Evolutionary conservation across 92 coral and sea anemone genomes (phyloP).

Genomic region (Porites lobata): DNA sequence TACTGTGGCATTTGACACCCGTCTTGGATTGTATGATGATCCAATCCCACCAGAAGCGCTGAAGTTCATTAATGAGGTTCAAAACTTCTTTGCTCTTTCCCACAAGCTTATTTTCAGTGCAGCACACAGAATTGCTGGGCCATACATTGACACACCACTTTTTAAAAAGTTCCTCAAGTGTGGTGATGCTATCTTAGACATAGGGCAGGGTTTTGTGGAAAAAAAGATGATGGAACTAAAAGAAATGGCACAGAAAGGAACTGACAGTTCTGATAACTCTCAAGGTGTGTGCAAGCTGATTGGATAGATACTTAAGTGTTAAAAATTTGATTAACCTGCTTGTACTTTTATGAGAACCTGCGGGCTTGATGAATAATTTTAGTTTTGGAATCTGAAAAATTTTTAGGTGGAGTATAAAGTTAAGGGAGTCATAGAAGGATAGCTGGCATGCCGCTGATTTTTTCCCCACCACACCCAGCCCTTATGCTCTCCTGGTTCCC

Average conservation of each 20-base stretch:
- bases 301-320: too few relatives aligned
- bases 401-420: too few relatives aligned
- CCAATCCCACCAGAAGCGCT: constrained; percentile 41
- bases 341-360: too few relatives aligned
- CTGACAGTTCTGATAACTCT: constrained; percentile 21
- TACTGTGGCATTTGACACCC: constrained; percentile 36
- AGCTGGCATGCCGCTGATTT: too few relatives aligned
- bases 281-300: constrained; percentile 7
- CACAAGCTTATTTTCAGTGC: constrained; percentile 52
- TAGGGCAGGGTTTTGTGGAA: constrained; percentile 60
- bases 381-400: too few relatives aligned
- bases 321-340: too few relatives aligned
- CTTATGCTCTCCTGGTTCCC: too few relatives aligned
- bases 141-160: constrained; percentile 29
- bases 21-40: constrained; percentile 13
- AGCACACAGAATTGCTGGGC: background rate
- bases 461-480: too few relatives aligned
- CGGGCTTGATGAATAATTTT: too few relatives aligned
- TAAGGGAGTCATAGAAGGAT: too few relatives aligned
- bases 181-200: constrained; percentile 34
- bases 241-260: constrained; percentile 25
- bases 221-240: constrained; percentile 41
- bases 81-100: constrained; percentile 36
- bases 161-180: constrained; percentile 53
- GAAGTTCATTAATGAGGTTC: constrained; percentile 50